These are phyloP conservation scores for Choristoneura fumiferana DNA, from an alignment of 1,140 invertebrate species.

Conservation along the genomic window DNA sequence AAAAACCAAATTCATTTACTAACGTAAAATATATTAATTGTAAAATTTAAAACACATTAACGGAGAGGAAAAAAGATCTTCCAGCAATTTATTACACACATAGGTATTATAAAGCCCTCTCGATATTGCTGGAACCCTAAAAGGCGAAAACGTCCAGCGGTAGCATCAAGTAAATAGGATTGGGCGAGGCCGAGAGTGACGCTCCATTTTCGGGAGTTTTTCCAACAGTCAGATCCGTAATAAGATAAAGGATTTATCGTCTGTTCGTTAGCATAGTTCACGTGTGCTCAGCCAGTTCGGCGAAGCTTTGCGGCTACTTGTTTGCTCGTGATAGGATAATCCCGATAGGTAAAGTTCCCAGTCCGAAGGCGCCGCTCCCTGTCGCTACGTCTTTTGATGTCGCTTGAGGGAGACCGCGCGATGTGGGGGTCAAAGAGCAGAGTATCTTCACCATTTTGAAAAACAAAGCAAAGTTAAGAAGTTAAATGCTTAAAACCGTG, in stretches of 20 bases:
- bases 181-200: constrained; percentile 22
- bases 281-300: constrained; percentile 43
- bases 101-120: background rate
- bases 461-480: no score
- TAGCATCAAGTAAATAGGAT: constrained; percentile 36
- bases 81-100: no score
- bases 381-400: constrained; percentile 46
- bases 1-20: no score
- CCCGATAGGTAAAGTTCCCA: constrained; percentile 48
- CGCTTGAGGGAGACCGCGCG: constrained; percentile 34
- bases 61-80: no score
- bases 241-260: constrained; percentile 74
- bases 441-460: no score
- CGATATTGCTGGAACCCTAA: constrained; percentile 1
- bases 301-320: constrained; percentile 53
- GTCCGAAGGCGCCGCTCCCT: constrained; percentile 32
- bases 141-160: constrained; percentile 9
- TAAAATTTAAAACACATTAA: no score
- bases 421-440: constrained; percentile 7
- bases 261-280: constrained; percentile 70
- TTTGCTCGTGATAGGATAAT: constrained; percentile 65
- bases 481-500: no score
- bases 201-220: constrained; percentile 29
- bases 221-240: constrained; percentile 44
- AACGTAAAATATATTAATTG: no score